Conservation (phyloP, 2,888 invertebrate genomes). For the Mythimna loreyi region DNA sequence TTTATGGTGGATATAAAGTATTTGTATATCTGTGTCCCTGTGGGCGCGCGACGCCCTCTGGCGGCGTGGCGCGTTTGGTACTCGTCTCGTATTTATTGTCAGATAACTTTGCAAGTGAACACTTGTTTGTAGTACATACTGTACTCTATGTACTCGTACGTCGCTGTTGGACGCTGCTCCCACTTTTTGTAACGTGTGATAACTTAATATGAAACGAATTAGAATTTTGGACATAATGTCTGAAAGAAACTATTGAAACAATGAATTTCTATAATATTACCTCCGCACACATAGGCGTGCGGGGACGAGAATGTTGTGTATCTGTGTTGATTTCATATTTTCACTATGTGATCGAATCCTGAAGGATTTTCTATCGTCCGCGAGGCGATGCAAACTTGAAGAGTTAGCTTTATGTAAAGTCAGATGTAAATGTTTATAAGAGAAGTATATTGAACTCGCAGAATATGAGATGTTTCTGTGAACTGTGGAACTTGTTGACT, state of each 20-base stretch:
- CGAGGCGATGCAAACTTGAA: constrained; percentile 42
- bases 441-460: constrained; percentile 61
- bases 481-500: constrained; percentile 49
- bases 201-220: constrained; percentile 67
- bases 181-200: constrained; percentile 66
- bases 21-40: constrained; percentile 61
- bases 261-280: constrained; percentile 57
- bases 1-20: constrained; percentile 62
- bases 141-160: constrained; percentile 38
- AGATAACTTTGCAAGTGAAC: constrained; percentile 16
- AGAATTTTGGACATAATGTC: constrained; percentile 55
- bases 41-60: constrained; percentile 10
- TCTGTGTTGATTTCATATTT: constrained; percentile 58
- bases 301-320: constrained; percentile 53
- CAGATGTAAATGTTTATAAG: constrained; percentile 64
- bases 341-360: constrained; percentile 57
- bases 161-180: constrained; percentile 46
- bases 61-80: constrained; percentile 14
- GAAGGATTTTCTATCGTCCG: constrained; percentile 45
- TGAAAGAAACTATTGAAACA: constrained; percentile 54
- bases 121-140: constrained; percentile 45
- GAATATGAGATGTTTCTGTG: constrained; percentile 51
- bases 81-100: constrained; percentile 33
- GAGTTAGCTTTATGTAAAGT: constrained; percentile 52
- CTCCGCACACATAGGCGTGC: constrained; percentile 47